Evolutionary conservation across 2,888 invertebrate genomes (phyloP).

Genomic region (Pycnomerus fuliginosus): DNA sequence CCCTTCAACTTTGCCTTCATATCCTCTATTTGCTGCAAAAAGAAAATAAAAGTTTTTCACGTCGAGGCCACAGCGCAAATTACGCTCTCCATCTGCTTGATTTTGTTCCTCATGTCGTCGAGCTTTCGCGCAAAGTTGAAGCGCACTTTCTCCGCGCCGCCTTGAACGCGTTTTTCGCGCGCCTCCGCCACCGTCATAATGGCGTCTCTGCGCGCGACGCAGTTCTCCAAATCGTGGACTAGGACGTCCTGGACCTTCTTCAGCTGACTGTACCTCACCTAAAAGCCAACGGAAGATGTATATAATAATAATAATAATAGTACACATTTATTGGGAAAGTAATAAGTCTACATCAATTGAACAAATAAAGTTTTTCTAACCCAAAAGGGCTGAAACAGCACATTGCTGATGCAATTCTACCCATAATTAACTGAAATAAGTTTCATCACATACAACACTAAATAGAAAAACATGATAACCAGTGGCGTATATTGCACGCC

Average conservation of each 20-base stretch:
- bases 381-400: no score
- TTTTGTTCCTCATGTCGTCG: slow-evolving; percentile 59
- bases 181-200: slow-evolving; percentile 62
- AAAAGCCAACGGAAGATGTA: no score
- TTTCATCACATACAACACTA: no score
- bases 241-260: slow-evolving; percentile 60
- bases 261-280: slow-evolving; percentile 55
- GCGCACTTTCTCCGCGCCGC: slow-evolving; percentile 51
- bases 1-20: slow-evolving; percentile 55
- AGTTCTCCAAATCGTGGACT: slow-evolving; percentile 63
- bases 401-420: no score
- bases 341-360: no score
- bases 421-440: no score
- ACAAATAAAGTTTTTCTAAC: no score
- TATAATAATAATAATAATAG: background rate
- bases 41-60: background rate
- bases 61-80: slow-evolving; percentile 17
- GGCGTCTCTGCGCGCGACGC: slow-evolving; percentile 63
- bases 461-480: no score
- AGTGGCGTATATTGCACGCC: no score
- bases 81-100: slow-evolving; percentile 58
- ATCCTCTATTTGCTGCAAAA: slow-evolving; percentile 56
- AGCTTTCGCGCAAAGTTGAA: slow-evolving; percentile 59
- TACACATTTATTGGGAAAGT: background rate
- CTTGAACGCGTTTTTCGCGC: slow-evolving; percentile 54